phyloP scores from a whole-genome alignment of 2,888 invertebrate genomes.

The Chirona hameri region DNA sequence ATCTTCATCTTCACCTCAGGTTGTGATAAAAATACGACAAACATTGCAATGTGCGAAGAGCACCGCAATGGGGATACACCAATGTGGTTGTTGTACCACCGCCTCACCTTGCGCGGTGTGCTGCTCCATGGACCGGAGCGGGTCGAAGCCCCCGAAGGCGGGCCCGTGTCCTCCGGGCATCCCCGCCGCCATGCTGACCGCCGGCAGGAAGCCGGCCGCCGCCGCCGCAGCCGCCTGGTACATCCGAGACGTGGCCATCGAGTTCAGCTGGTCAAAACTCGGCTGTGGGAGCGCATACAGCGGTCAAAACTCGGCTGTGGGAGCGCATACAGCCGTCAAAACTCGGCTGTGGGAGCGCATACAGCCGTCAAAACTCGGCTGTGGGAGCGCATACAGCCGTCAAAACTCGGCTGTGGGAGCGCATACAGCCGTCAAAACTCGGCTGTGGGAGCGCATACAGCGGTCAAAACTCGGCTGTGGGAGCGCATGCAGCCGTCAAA shows the following conservation, averaged over 20 bases:
- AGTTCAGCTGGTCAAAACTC: conserved; percentile 26
- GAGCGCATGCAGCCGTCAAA: background rate
- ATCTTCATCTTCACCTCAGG: no score
- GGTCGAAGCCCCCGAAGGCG: background rate
- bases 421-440: no score
- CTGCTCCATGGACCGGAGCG: conserved; percentile 5
- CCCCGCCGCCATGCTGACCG: background rate
- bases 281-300: background rate
- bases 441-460: no score
- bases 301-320: background rate
- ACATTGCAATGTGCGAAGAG: no score
- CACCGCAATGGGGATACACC: no score
- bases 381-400: no score
- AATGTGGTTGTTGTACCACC: no score
- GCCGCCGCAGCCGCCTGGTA: conserved; percentile 29
- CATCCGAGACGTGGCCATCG: conserved; percentile 29
- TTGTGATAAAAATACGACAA: no score
- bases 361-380: no score
- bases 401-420: no score
- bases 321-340: no score
- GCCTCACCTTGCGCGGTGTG: background rate
- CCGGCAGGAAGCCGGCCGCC: background rate
- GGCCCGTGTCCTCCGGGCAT: background rate
- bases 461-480: conserved; percentile 25
- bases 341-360: no score